Evolutionary conservation across 2,797 vertebrate genomes (phyloP).

Genomic region (Ptychobarbus kaznakovi): DNA sequence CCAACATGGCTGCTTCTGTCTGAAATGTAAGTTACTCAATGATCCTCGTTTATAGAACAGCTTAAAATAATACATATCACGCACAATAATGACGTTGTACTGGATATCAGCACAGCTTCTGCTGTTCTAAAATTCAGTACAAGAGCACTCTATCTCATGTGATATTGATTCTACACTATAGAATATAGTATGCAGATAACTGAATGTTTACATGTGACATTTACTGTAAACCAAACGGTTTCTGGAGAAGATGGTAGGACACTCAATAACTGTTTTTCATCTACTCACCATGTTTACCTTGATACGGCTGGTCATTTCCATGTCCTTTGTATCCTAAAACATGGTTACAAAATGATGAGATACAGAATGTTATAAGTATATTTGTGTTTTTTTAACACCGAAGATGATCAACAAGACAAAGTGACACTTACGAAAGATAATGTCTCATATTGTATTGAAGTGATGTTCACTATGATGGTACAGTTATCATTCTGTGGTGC

Average conservation of each 20-base stretch:
- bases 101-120: not conserved
- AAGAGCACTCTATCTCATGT: not conserved
- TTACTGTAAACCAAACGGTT: not conserved
- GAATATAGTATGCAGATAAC: not conserved
- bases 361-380: not conserved
- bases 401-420: not conserved
- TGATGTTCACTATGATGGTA: constrained; percentile 53
- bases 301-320: constrained; percentile 66
- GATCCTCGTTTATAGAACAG: not conserved
- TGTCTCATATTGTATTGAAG: constrained; percentile 71
- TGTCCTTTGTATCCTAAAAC: constrained; percentile 72
- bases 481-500: constrained; percentile 72
- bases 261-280: not conserved
- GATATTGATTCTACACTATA: not conserved
- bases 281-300: constrained; percentile 66
- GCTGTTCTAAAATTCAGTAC: not conserved
- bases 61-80: not conserved
- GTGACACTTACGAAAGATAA: constrained; percentile 72
- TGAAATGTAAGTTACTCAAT: not conserved
- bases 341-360: not conserved
- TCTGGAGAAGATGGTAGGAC: not conserved
- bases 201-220: not conserved
- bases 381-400: not conserved
- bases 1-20: too few relatives aligned
- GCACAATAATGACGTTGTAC: not conserved